Base-by-base conservation (phyloP, 2,888 invertebrate species). In the Cyclophora punctaria region DNA sequence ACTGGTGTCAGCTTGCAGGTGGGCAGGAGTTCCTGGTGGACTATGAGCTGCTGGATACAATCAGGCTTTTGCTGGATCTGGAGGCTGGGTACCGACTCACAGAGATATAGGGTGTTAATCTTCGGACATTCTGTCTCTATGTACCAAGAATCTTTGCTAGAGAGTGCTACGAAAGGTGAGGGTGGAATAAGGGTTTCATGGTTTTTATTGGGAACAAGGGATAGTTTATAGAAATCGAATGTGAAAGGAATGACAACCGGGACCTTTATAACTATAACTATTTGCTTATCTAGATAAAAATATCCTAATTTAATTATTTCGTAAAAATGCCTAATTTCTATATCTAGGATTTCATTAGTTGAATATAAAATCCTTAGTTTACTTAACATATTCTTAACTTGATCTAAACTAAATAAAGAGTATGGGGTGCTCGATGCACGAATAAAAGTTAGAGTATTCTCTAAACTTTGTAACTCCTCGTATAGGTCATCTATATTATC, bases 71-170 rank as follows among this genome's bases (percentile, higher is more conserved):
- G 45, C 45, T 48, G 50, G 3, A 34, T 33, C 33, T 46, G 45
- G 35, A 48, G 44, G 40, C 41, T 53, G 47, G 35, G 48, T 46
- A 48, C 48, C 48, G 53, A 49, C 46, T 60, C 53, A 42, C 56
- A 62, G 7, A 60, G 47, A 37, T 51, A 56, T 49, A 50, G 48
- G 7, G 47, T 49, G 34, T 45, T 53, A 7, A 48, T 35, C 49
- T 52, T 58, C 55, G 58, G 56, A 43, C 57, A 56, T 59, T 59
- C 57, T 46, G 56, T 35, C 56, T 56, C 57, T 41, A 60, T 58
- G 54, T 56, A 55, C 54, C 49, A 44, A 46, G 48, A 52, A 47
- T 49, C 48, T 35, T 51, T 51, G 20, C 45, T 45, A 40, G 53
- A 41, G 6, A 50, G 52, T 51, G 55, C 60, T 35, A 60, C 35